A percentile compares a stretch with the other conserved stretches of the same genome.
phyloP scores from a whole-genome alignment of 92 coral and sea anemone species.

The Zoanthus sansibaricus region DNA sequence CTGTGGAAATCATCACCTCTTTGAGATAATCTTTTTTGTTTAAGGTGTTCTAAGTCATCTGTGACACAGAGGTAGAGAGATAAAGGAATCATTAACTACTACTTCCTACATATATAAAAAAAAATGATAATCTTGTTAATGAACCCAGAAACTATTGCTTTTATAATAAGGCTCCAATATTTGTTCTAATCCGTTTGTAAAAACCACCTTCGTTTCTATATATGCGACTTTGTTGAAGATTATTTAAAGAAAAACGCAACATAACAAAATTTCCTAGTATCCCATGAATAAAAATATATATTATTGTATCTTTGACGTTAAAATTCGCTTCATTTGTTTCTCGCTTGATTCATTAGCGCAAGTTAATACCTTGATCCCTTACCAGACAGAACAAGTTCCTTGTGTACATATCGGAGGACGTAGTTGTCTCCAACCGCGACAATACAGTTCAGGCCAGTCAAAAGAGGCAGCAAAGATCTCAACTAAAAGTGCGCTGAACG shows the following conservation, averaged over 20 bases:
- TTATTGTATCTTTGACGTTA: not conserved
- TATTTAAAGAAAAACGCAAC: not conserved
- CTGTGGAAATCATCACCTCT: no score
- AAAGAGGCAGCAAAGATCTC: not conserved
- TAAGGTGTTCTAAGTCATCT: no score
- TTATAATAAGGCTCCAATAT: no score
- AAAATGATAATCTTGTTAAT: no score
- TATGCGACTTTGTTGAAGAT: not conserved
- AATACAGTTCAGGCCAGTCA: not conserved
- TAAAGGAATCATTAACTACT: no score
- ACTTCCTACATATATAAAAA: no score
- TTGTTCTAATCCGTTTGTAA: not conserved
- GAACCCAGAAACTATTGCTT: not conserved
- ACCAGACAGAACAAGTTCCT: no score
- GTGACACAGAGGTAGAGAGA: no score
- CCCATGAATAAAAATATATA: conserved; percentile 6
- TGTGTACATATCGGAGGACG: no score
- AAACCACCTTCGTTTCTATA: not conserved
- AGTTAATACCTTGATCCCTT: not conserved
- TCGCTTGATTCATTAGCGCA: not conserved
- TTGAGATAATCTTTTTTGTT: no score
- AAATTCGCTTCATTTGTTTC: not conserved
- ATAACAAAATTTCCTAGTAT: not conserved
- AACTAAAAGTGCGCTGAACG: not conserved
- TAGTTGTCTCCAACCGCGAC: no score